Percentiles rank a stretch among this genome's conserved stretches.
Conservation (phyloP, 2,888 invertebrate species). For the Nesidiocoris tenuis region DNA sequence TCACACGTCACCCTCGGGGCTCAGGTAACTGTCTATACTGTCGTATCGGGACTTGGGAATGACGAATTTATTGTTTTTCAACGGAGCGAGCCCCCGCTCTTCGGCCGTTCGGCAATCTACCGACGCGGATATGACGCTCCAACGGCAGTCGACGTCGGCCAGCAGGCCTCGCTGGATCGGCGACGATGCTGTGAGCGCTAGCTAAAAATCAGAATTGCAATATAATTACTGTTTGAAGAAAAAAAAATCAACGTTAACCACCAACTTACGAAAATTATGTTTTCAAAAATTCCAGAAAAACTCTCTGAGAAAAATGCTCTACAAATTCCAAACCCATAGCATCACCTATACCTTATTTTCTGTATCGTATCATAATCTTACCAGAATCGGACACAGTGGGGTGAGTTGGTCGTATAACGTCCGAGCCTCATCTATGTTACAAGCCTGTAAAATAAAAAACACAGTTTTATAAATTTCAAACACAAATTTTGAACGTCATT, state of each 20-base stretch:
- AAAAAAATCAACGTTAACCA: no score
- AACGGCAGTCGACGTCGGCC: constrained; percentile 95
- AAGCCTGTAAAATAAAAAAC: constrained; percentile 85
- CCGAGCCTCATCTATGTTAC: constrained; percentile 92
- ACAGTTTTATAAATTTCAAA: no score
- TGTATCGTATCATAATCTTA: no score
- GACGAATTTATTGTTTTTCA: constrained; percentile 73
- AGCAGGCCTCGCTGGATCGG: constrained; percentile 91
- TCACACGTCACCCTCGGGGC: constrained; percentile 76
- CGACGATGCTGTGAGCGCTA: constrained; percentile 95
- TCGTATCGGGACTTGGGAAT: constrained; percentile 95
- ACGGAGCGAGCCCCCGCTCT: constrained; percentile 78
- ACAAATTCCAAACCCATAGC: neutral
- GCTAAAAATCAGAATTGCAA: no score
- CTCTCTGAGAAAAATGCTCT: no score
- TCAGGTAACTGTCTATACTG: constrained; percentile 95
- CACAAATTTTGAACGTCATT: neutral
- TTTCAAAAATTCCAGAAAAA: no score
- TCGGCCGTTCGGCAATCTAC: constrained; percentile 94
- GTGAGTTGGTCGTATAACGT: constrained; percentile 96
- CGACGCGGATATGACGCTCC: constrained; percentile 94
- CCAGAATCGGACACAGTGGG: constrained; percentile 95
- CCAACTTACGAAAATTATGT: no score
- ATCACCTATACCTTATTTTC: no score
- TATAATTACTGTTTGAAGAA: no score